These are phyloP conservation scores for Oscheius sp. DNA, from an alignment of 1,140 invertebrate species.

Conservation along the genomic window DNA sequence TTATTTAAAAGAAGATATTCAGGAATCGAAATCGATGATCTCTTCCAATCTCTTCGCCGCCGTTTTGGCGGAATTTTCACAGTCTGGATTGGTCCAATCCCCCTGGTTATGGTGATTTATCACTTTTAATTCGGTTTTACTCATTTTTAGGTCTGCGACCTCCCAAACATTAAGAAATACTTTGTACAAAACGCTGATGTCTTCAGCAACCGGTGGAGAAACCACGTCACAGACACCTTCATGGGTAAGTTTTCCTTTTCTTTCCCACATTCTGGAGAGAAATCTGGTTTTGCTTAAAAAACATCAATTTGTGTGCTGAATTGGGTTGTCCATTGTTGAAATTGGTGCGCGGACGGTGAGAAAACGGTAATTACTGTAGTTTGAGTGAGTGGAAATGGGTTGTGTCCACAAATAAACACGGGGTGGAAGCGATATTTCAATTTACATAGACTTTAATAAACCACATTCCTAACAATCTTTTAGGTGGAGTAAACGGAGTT, in stretches of 20 bases:
- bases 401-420: no score
- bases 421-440: no score
- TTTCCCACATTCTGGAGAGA: no score
- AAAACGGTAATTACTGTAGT: no score
- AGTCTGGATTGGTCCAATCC: conserved; percentile 56
- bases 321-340: no score
- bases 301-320: no score
- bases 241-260: conserved; percentile 50
- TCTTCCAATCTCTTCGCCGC: conserved; percentile 33
- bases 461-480: conserved; percentile 17
- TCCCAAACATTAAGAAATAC: conserved; percentile 50
- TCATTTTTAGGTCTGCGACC: conserved; percentile 34
- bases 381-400: no score
- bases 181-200: conserved; percentile 55
- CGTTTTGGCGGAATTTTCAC: conserved; percentile 48
- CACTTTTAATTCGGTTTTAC: background rate
- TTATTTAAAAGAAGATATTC: background rate
- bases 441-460: conserved; percentile 19
- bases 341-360: no score
- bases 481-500: conserved; percentile 56
- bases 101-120: conserved; percentile 54
- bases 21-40: conserved; percentile 43
- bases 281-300: no score
- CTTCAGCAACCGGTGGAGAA: conserved; percentile 57
- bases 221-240: conserved; percentile 56